phyloP scores from a whole-genome alignment of 2,797 vertebrate genomes.

The Sebastes itinus region DNA sequence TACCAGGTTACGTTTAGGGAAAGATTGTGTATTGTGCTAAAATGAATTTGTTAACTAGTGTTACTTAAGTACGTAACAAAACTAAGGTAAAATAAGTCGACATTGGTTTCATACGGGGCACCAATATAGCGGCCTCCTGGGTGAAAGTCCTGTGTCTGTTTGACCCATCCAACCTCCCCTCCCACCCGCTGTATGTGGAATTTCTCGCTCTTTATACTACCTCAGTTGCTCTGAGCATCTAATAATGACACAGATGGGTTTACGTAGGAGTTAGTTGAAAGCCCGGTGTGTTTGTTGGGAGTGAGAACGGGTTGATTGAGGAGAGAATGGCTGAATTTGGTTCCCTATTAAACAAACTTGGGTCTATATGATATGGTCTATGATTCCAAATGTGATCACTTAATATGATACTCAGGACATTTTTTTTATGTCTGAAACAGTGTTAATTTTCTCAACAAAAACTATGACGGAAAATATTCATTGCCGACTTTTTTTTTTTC shows the following conservation, averaged over 20 bases:
- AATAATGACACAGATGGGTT: background rate
- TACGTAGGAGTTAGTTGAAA: background rate
- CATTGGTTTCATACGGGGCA: too few species aligned
- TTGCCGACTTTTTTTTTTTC: background rate
- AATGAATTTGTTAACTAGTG: too few species aligned
- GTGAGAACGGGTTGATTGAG: background rate
- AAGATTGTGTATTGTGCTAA: background rate
- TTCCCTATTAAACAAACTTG: background rate
- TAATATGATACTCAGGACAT: background rate
- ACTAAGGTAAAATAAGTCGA: too few species aligned
- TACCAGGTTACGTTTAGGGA: background rate
- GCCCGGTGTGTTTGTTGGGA: too few species aligned
- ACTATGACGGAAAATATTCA: background rate
- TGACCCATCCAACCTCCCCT: background rate
- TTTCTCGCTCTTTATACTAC: background rate
- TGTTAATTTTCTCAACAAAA: too few species aligned
- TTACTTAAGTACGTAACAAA: too few species aligned
- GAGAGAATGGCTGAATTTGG: background rate
- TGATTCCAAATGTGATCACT: background rate
- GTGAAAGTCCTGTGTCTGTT: background rate
- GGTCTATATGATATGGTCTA: background rate
- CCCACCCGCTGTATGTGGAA: background rate
- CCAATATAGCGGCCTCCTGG: background rate
- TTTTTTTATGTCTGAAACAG: too few species aligned
- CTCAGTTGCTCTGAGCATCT: background rate